A percentile compares a stretch with the other conserved stretches of the same genome.
Conservation (phyloP, 2,888 invertebrate genomes). For the Crioceris asparagi region DNA sequence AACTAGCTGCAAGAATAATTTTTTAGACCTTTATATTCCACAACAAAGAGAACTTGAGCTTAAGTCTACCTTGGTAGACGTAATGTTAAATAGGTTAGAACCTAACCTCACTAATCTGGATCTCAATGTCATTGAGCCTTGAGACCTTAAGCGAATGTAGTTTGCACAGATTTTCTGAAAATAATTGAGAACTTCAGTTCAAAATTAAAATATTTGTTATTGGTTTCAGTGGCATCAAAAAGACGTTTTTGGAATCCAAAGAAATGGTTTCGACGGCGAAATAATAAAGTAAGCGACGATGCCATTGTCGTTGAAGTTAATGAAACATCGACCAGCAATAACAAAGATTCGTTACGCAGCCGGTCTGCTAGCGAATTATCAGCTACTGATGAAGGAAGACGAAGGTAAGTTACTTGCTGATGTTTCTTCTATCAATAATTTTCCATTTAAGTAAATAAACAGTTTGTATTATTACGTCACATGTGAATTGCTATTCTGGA, state of each 20-base stretch:
- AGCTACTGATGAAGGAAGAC: conserved; percentile 47
- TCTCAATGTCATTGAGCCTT: no score
- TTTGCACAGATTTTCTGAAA: no score
- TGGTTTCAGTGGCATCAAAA: conserved; percentile 51
- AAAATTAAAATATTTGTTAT: conserved; percentile 10
- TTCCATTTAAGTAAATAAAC: not conserved
- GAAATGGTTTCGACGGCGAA: conserved; percentile 41
- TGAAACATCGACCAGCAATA: conserved; percentile 9
- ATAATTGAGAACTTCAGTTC: no score
- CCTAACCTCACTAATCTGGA: no score
- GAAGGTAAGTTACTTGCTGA: conserved; percentile 39
- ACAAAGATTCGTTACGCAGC: conserved; percentile 32
- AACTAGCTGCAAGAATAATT: no score
- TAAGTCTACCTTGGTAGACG: no score
- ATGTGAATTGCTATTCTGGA: not conserved
- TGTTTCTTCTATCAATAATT: not conserved
- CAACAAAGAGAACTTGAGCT: no score
- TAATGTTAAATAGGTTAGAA: no score
- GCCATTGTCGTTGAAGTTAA: conserved; percentile 16
- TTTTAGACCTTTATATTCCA: no score
- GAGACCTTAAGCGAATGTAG: no score
- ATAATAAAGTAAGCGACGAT: conserved; percentile 37
- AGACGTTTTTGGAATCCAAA: conserved; percentile 51
- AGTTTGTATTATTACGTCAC: not conserved
- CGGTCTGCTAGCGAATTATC: conserved; percentile 56